phyloP scores from a whole-genome alignment of 2,888 invertebrate species.

The Epistrophella euchroma region DNA sequence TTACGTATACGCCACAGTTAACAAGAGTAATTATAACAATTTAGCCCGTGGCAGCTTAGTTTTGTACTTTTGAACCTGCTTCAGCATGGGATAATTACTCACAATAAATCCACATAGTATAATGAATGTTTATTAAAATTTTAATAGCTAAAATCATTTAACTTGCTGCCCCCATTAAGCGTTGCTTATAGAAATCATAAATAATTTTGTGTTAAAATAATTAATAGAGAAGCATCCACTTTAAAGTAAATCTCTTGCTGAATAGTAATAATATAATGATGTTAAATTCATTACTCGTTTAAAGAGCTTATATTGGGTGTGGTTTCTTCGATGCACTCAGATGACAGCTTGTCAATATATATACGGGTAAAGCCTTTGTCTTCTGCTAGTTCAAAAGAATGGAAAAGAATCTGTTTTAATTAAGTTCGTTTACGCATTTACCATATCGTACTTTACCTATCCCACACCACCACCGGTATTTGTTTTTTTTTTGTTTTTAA shows the following conservation, averaged over 20 bases:
- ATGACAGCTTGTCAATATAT: not conserved
- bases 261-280: not conserved
- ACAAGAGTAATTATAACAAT: constrained; percentile 11
- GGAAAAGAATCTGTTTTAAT: constrained; percentile 9
- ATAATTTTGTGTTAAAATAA: not conserved
- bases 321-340: constrained; percentile 3
- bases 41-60: not conserved
- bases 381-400: not conserved
- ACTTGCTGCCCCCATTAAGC: not conserved
- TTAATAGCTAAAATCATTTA: not conserved
- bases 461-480: not conserved
- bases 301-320: not conserved
- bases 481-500: not conserved
- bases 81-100: not conserved
- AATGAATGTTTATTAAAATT: not conserved
- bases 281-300: not conserved
- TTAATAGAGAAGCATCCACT: not conserved
- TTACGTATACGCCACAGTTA: constrained; percentile 27
- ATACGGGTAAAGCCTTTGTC: not conserved
- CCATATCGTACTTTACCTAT: not conserved
- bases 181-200: not conserved
- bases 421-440: constrained; percentile 24
- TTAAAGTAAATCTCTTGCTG: not conserved
- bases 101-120: not conserved
- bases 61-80: not conserved